These are phyloP conservation scores for Hirtodrosophila duncani DNA, from an alignment of 2,888 invertebrate genomes.

Conservation along the genomic window DNA sequence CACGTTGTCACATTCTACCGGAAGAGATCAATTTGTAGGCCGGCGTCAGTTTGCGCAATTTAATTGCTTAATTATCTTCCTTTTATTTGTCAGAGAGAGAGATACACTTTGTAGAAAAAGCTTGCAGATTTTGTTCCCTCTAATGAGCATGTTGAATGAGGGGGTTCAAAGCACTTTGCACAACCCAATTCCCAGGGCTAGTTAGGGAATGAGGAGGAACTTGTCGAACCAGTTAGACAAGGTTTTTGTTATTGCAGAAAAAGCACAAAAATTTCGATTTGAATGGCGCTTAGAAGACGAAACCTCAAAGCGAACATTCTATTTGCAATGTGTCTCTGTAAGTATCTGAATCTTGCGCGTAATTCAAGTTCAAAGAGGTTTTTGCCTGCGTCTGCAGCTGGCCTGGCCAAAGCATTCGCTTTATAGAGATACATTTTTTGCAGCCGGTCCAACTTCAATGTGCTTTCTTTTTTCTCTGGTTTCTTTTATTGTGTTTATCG, in stretches of 20 bases:
- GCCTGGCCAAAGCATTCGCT: no score
- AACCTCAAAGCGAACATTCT: constrained; percentile 16
- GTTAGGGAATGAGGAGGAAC: constrained; percentile 4
- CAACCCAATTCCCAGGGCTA: constrained; percentile 18
- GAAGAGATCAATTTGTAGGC: constrained; percentile 48
- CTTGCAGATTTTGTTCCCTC: not conserved
- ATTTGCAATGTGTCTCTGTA: constrained; percentile 9
- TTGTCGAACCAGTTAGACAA: constrained; percentile 26
- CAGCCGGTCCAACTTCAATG: no score
- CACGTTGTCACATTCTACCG: constrained; percentile 18
- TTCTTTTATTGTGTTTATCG: no score
- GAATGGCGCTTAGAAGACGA: constrained; percentile 24
- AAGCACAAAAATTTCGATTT: no score
- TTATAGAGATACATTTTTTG: no score
- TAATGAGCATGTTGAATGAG: no score
- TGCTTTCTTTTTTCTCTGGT: no score
- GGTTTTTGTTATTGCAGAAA: no score
- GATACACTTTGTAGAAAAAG: no score
- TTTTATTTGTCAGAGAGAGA: not conserved
- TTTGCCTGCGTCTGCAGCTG: no score
- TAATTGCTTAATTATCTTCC: constrained; percentile 42
- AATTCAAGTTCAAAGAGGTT: constrained; percentile 17
- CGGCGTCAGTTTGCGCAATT: constrained; percentile 51
- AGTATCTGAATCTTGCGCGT: constrained; percentile 8
- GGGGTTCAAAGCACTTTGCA: constrained; percentile 2